phyloP scores from a whole-genome alignment of 2,888 invertebrate genomes.

The Drosophila kanekoi region DNA sequence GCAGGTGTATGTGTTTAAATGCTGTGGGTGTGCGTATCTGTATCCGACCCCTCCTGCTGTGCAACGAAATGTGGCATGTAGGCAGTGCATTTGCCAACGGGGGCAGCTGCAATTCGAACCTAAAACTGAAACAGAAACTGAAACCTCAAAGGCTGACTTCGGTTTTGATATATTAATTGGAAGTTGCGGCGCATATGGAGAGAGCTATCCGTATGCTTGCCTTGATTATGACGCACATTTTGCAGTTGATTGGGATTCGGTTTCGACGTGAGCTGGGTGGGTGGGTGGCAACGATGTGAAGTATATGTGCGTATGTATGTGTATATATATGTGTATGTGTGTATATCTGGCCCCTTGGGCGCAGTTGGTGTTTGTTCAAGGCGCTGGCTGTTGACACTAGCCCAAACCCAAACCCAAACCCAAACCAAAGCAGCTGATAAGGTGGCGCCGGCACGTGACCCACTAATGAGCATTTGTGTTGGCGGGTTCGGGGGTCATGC shows the following conservation, averaged over 20 bases:
- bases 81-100: constrained; percentile 6
- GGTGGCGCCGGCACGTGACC: constrained; percentile 60
- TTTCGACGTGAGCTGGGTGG: constrained; percentile 14
- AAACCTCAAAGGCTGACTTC: constrained; percentile 27
- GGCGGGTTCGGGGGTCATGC: constrained; percentile 32
- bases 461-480: constrained; percentile 66
- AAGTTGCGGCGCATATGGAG: not conserved
- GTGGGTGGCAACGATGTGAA: not conserved
- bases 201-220: constrained; percentile 6
- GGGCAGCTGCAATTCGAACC: constrained; percentile 9
- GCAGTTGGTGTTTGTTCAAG: constrained; percentile 58
- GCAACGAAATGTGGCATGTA: constrained; percentile 37
- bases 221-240: constrained; percentile 35
- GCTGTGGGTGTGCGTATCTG: constrained; percentile 24
- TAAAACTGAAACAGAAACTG: not conserved
- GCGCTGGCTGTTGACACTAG: constrained; percentile 49
- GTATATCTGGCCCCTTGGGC: constrained; percentile 38
- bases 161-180: constrained; percentile 46
- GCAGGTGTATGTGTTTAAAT: constrained; percentile 51
- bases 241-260: constrained; percentile 11
- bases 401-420: no score
- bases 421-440: constrained; percentile 42
- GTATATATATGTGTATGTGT: not conserved
- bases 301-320: not conserved
- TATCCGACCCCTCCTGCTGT: constrained; percentile 34